These are phyloP conservation scores for Phylloscopus whistleri DNA, from an alignment of 2,113 vertebrate genomes.

Conservation along the genomic window DNA sequence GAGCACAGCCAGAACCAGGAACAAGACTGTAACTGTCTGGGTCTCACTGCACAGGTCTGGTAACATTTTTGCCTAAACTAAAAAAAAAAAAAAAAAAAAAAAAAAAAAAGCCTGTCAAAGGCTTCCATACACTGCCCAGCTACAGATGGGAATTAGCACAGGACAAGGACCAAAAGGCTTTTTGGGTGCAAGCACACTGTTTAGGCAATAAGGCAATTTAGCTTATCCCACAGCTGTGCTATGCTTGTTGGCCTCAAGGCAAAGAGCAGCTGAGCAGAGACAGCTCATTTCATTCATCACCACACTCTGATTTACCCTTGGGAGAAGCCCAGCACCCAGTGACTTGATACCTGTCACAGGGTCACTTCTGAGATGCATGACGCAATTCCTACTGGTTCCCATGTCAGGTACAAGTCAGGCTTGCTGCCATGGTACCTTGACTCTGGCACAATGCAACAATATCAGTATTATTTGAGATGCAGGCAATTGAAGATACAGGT, in stretches of 20 bases:
- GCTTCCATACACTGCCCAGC: background rate
- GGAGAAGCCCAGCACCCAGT: background rate
- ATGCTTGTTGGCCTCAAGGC: background rate
- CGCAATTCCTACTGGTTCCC: background rate
- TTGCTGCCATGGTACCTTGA: background rate
- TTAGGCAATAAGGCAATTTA: background rate
- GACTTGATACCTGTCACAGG: background rate
- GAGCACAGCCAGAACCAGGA: background rate
- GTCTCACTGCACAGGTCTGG: background rate
- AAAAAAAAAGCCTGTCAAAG: background rate
- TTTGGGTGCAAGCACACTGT: background rate
- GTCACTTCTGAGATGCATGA: background rate
- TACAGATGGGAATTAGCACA: background rate
- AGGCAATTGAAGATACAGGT: background rate
- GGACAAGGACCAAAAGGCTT: background rate
- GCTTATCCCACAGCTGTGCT: background rate
- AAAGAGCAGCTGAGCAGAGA: background rate
- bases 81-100: background rate
- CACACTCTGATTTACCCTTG: background rate
- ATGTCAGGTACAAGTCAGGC: background rate
- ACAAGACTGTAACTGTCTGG: background rate
- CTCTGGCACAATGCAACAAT: background rate
- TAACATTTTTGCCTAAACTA: background rate
- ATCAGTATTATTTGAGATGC: background rate
- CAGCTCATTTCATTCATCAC: background rate